Evolutionary conservation across 2,888 invertebrate genomes (phyloP), one percentile per base, ranked within the genome.

Genomic region (Apamea crenata): DNA sequence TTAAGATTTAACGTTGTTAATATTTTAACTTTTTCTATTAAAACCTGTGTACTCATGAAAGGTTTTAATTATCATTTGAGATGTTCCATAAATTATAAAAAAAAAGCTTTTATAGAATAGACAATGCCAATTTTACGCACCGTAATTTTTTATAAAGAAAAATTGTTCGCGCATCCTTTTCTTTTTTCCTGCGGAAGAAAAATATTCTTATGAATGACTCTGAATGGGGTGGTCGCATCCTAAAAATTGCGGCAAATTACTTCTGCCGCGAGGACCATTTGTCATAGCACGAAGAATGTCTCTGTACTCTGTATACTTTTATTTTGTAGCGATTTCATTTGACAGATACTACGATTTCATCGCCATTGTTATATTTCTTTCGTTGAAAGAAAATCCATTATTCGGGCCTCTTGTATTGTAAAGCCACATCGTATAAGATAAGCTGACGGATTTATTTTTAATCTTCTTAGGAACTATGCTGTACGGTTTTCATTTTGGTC

Each of bases 241-340:
- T 75, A 85, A 87, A 87, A 90, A 91, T 90, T 88, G 91, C 92
- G 93, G 94, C 92, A 93, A 93, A 95, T 92, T 93, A 92, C 90
- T 90, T 84, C 80, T 88, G 90, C 88, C 91, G 88, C 88, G 77
- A 79, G 84, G 84, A 87, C 86, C 94, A 94, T 94, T 94, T 93
- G 92, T 95, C 94, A 94, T 90, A 89, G 86, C 84, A 85, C 80
- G 86, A 86, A 91, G 89, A 91, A 89, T 89, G 85, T 87, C 83
- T 75, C 74, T 50, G 87, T 87, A 87, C 83, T 75, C 74, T 50
- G 87, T 87, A 87, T 82, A 82, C 87, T 91, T 90, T 91, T 92
- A 90, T 93, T 92, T 92, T 90, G 92, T 92, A 86, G 90, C 91
- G 88, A 91, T 94, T 91, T 90, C 91, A 91, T 93, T 92, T 93